A percentile compares a stretch with the other conserved stretches of the same genome.
phyloP scores from a whole-genome alignment of 2,888 invertebrate genomes.

The Chorisops tibialis region DNA sequence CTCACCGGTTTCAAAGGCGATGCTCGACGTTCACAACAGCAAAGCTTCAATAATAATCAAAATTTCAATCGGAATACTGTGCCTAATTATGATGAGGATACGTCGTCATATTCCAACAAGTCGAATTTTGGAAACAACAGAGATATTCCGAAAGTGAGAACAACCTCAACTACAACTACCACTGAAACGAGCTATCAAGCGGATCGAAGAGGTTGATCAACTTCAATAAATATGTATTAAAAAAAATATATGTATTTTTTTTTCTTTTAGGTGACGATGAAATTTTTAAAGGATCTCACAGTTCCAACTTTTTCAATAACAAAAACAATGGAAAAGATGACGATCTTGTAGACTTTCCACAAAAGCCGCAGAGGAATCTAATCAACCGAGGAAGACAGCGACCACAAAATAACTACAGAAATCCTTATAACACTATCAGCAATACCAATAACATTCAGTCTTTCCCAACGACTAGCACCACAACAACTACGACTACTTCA shows the following conservation, averaged over 20 bases:
- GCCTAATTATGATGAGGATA: neutral
- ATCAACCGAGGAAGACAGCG: conserved; percentile 48
- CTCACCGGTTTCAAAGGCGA: neutral
- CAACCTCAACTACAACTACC: conserved; percentile 37
- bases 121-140: neutral
- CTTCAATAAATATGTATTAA: no score
- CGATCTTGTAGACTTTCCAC: conserved; percentile 54
- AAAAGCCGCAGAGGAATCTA: conserved; percentile 39
- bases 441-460: conserved; percentile 32
- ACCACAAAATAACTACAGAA: conserved; percentile 40
- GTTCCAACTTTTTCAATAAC: conserved; percentile 72
- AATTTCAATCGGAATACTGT: conserved; percentile 11
- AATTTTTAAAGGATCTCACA: conserved; percentile 67
- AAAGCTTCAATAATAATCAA: neutral
- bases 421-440: conserved; percentile 37
- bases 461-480: conserved; percentile 24
- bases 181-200: conserved; percentile 31
- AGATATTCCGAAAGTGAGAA: conserved; percentile 15
- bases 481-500: conserved; percentile 27
- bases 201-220: conserved; percentile 8
- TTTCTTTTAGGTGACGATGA: conserved; percentile 54
- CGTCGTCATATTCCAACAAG: conserved; percentile 1
- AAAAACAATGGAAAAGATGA: conserved; percentile 60
- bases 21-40: conserved; percentile 5
- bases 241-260: no score